These are phyloP conservation scores for Tetramorium simillimum DNA, from an alignment of 1,140 invertebrate species.

Conservation along the genomic window DNA sequence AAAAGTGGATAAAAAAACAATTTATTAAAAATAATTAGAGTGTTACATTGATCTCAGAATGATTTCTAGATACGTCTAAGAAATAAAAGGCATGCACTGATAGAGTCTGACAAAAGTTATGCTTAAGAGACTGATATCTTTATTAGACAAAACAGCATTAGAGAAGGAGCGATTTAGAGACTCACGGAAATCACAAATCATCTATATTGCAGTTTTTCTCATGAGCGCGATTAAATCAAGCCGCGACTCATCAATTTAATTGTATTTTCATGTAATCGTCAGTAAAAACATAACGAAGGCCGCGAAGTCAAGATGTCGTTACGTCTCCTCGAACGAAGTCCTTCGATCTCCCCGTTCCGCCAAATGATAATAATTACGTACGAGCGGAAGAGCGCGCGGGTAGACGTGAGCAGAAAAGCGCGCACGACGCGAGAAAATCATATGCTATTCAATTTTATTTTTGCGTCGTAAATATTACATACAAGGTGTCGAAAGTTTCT, in stretches of 20 bases:
- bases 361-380: slow-evolving; percentile 45
- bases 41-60: neutral
- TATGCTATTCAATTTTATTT: neutral
- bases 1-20: neutral
- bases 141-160: neutral
- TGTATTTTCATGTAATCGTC: slow-evolving; percentile 32
- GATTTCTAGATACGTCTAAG: neutral
- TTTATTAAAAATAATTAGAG: neutral
- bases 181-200: neutral
- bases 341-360: slow-evolving; percentile 31
- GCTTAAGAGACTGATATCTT: neutral
- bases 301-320: slow-evolving; percentile 47
- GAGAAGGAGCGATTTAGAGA: neutral
- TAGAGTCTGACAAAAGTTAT: no score
- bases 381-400: slow-evolving; percentile 28
- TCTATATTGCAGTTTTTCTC: slow-evolving; percentile 36
- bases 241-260: slow-evolving; percentile 29
- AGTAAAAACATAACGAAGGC: slow-evolving; percentile 44
- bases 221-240: slow-evolving; percentile 10
- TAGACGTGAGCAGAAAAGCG: neutral
- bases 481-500: slow-evolving; percentile 22
- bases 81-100: neutral
- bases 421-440: slow-evolving; percentile 7
- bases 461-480: neutral
- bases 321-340: slow-evolving; percentile 48